Conservation (phyloP, 2,797 vertebrate genomes). For the Anniella stebbinsi region DNA sequence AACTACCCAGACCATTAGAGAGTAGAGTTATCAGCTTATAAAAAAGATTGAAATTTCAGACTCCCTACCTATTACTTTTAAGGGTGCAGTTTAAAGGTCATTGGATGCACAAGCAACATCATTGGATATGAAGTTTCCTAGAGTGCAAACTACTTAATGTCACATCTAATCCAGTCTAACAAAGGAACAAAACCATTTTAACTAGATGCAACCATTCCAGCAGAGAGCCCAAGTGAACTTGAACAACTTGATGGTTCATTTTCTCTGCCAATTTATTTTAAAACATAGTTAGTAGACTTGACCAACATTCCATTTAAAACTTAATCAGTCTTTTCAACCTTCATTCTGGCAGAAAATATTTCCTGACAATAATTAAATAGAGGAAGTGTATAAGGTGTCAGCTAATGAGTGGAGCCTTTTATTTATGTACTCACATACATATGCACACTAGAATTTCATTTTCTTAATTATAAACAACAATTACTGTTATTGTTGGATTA, state of each 20-base stretch:
- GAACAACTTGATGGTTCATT: constrained; percentile 13
- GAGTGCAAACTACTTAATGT: constrained; percentile 35
- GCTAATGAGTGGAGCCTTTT: constrained; percentile 48
- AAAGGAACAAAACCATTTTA: constrained; percentile 27
- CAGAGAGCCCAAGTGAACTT: constrained; percentile 39
- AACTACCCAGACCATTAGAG: constrained; percentile 8
- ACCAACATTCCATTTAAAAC: constrained; percentile 29
- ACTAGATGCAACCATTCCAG: not conserved
- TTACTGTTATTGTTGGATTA: constrained; percentile 10
- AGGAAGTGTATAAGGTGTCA: constrained; percentile 37
- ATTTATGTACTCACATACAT: constrained; percentile 16
- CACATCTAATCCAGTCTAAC: constrained; percentile 35
- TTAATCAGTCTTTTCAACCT: constrained; percentile 45
- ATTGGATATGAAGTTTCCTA: constrained; percentile 35
- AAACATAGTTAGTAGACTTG: constrained; percentile 16
- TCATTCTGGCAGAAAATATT: not conserved
- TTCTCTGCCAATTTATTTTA: not conserved
- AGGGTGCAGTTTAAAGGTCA: not conserved
- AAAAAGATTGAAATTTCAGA: constrained; percentile 6
- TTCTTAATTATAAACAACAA: not conserved
- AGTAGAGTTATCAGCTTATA: not conserved
- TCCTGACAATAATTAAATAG: constrained; percentile 49
- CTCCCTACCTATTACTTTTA: not conserved
- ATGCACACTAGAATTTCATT: constrained; percentile 7
- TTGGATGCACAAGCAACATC: constrained; percentile 14